phyloP scores from a whole-genome alignment of 1,140 invertebrate species.

The Cepaea nemoralis region DNA sequence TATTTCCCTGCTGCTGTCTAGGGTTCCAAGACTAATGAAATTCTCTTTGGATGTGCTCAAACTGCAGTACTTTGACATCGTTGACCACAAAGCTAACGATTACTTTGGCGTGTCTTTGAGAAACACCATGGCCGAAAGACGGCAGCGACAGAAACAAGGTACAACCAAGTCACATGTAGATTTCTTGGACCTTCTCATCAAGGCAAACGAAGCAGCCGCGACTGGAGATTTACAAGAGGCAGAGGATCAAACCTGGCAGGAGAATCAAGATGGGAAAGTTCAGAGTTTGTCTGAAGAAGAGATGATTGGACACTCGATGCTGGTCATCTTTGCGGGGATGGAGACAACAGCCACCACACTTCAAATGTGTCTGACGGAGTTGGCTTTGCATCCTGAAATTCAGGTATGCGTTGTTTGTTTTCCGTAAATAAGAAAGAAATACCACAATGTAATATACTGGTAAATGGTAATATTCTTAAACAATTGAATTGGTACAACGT shows the following conservation, averaged over 20 bases:
- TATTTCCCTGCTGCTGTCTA: not conserved
- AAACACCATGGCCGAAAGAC: not conserved
- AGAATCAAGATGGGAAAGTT: not conserved
- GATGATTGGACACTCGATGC: constrained; percentile 77
- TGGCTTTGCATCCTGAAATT: constrained; percentile 18
- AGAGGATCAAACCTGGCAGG: not conserved
- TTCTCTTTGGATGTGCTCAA: not conserved
- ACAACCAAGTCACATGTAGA: not conserved
- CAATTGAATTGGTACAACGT: no score
- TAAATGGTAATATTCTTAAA: no score
- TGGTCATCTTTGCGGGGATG: constrained; percentile 80
- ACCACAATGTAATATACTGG: no score
- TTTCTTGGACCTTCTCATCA: constrained; percentile 6
- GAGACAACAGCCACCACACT: constrained; percentile 77
- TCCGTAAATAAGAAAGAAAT: no score
- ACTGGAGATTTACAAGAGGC: not conserved
- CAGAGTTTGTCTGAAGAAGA: constrained; percentile 72
- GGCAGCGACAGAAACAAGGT: not conserved
- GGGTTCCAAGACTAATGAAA: not conserved
- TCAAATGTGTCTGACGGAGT: constrained; percentile 42
- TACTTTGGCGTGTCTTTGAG: not conserved
- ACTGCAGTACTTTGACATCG: not conserved
- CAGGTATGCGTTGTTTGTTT: not conserved
- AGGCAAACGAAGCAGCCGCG: not conserved
- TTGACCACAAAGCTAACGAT: not conserved